Evolutionary conservation across 2,888 invertebrate genomes (phyloP).

Genomic region (Dryobota labecula): DNA sequence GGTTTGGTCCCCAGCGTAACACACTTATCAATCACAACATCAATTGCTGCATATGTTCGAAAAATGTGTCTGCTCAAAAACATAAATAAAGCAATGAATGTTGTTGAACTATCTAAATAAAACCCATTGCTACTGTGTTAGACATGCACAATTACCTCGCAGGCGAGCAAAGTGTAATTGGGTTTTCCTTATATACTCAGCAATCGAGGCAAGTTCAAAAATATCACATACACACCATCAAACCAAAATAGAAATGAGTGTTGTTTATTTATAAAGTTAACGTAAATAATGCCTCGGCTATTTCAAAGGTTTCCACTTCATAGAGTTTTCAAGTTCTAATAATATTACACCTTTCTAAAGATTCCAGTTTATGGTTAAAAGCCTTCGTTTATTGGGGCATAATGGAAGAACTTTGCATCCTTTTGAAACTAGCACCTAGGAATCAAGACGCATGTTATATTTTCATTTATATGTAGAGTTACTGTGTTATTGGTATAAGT

Average conservation of each 20-base stretch:
- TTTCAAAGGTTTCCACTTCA: conserved; percentile 40
- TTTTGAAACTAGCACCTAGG: not conserved
- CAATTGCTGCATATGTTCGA: no score
- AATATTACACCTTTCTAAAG: conserved; percentile 6
- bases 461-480: not conserved
- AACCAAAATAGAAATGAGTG: conserved; percentile 27
- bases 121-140: no score
- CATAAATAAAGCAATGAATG: no score
- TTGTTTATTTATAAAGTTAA: conserved; percentile 35
- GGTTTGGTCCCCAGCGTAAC: not conserved
- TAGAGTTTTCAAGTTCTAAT: conserved; percentile 32
- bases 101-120: no score
- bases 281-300: conserved; percentile 32
- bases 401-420: no score
- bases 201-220: not conserved
- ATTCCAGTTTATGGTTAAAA: not conserved
- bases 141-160: no score
- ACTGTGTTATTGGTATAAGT: not conserved
- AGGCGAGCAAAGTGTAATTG: not conserved
- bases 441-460: not conserved
- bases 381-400: conserved; percentile 1
- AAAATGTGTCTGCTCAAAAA: no score
- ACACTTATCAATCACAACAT: no score
- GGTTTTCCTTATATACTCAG: not conserved
- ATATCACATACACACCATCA: conserved; percentile 3